Percentiles rank a stretch among this genome's conserved stretches.
Evolutionary conservation across 2,888 invertebrate genomes (phyloP).

Genomic region (Plagodis dolabraria): DNA sequence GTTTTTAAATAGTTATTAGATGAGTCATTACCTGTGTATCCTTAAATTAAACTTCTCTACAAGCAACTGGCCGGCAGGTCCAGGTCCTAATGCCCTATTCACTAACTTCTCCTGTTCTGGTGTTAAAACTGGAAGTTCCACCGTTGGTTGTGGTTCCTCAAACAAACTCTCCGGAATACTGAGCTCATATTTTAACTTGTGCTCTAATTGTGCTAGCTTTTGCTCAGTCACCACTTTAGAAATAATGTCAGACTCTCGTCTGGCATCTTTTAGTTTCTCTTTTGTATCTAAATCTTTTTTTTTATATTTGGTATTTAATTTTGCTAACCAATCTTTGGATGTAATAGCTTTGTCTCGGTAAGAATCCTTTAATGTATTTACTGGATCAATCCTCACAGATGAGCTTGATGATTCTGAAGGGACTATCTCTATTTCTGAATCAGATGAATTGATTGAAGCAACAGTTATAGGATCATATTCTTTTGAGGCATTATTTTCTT

Average conservation of each 20-base stretch:
- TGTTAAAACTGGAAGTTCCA: conserved; percentile 86
- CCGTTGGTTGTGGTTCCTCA: conserved; percentile 73
- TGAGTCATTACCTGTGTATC: conserved; percentile 70
- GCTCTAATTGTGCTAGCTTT: conserved; percentile 71
- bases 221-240: conserved; percentile 76
- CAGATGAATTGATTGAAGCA: conserved; percentile 76
- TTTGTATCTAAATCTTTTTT: conserved; percentile 69
- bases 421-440: conserved; percentile 74
- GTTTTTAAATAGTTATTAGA: not conserved
- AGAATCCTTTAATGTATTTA: conserved; percentile 85
- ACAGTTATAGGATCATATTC: conserved; percentile 77
- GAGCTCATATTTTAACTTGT: conserved; percentile 72
- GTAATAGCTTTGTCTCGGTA: conserved; percentile 79
- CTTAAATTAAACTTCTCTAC: conserved; percentile 81
- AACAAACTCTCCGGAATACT: conserved; percentile 79
- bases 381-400: conserved; percentile 64
- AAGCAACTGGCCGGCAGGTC: conserved; percentile 87
- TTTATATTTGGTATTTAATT: conserved; percentile 77
- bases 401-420: conserved; percentile 73
- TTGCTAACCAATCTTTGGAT: conserved; percentile 81
- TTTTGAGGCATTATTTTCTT: conserved; percentile 56
- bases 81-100: conserved; percentile 83
- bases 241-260: conserved; percentile 76
- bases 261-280: conserved; percentile 74
- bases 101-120: conserved; percentile 86